phyloP scores from a whole-genome alignment of 1,140 invertebrate species.

The Drosophila ananassae region DNA sequence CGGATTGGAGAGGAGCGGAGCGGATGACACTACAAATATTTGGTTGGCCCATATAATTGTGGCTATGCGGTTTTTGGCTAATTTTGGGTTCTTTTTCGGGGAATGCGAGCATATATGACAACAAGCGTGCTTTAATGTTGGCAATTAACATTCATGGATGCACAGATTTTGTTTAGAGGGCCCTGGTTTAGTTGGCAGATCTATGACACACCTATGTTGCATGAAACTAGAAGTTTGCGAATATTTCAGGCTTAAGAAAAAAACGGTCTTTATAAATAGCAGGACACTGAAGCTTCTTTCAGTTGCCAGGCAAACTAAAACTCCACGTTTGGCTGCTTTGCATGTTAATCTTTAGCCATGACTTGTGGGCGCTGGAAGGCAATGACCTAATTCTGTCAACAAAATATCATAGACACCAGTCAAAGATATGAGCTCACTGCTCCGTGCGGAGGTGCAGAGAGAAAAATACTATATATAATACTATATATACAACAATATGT shows the following conservation, averaged over 20 bases:
- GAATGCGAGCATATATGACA: constrained; percentile 2
- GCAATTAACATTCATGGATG: constrained; percentile 38
- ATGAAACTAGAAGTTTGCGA: not conserved
- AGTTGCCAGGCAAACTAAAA: constrained; percentile 17
- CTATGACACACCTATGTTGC: not conserved
- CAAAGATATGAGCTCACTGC: constrained; percentile 45
- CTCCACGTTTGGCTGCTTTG: constrained; percentile 44
- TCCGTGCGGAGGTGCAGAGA: not conserved
- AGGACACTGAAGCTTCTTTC: not conserved
- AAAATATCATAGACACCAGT: constrained; percentile 63
- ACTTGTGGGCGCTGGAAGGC: constrained; percentile 56
- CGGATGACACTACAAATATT: constrained; percentile 64
- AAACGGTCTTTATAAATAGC: not conserved
- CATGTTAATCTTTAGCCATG: constrained; percentile 64
- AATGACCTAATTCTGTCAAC: constrained; percentile 79
- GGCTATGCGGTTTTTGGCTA: constrained; percentile 63
- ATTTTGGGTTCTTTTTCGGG: constrained; percentile 43
- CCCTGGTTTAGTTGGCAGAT: not conserved
- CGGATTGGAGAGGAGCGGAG: constrained; percentile 12
- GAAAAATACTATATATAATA: not conserved
- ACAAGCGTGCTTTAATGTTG: constrained; percentile 12
- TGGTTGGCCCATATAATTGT: constrained; percentile 71
- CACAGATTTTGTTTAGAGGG: constrained; percentile 22
- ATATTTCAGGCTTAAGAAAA: not conserved
- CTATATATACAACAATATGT: no score